Evolutionary conservation across 2,888 invertebrate species (phyloP).

Genomic region (Pseudococcus viburni): DNA sequence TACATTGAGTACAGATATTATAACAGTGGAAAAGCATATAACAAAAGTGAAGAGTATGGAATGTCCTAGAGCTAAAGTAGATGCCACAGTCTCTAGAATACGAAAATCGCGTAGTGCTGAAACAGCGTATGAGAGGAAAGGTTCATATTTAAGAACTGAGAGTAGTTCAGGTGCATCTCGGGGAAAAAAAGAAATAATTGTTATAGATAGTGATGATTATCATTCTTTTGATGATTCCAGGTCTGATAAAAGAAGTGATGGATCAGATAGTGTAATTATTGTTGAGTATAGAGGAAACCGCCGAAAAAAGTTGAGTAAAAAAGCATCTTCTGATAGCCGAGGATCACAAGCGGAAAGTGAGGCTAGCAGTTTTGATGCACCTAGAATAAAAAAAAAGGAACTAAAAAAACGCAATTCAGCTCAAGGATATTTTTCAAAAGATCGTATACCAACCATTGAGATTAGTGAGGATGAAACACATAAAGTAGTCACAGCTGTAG

Average conservation of each 20-base stretch:
- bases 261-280: conserved; percentile 69
- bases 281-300: conserved; percentile 69
- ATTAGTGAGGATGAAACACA: conserved; percentile 63
- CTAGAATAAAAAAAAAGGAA: conserved; percentile 61
- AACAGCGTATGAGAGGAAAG: conserved; percentile 57
- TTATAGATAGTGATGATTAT: conserved; percentile 69
- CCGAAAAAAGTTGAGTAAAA: conserved; percentile 67
- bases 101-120: conserved; percentile 64
- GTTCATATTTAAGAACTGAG: conserved; percentile 47
- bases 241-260: conserved; percentile 62
- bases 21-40: conserved; percentile 35
- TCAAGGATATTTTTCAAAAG: conserved; percentile 58
- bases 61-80: conserved; percentile 31
- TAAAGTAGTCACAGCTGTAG: not conserved
- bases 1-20: not conserved
- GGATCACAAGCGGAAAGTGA: conserved; percentile 64
- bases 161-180: conserved; percentile 49
- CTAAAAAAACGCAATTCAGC: conserved; percentile 56
- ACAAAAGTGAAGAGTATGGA: conserved; percentile 59
- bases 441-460: conserved; percentile 61
- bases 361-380: conserved; percentile 64
- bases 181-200: conserved; percentile 68
- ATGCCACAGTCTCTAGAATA: not conserved
- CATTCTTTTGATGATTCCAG: conserved; percentile 67
- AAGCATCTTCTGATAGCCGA: conserved; percentile 64